Conservation (phyloP, 2,888 invertebrate genomes). For the Lepeophtheirus nordmannii region DNA sequence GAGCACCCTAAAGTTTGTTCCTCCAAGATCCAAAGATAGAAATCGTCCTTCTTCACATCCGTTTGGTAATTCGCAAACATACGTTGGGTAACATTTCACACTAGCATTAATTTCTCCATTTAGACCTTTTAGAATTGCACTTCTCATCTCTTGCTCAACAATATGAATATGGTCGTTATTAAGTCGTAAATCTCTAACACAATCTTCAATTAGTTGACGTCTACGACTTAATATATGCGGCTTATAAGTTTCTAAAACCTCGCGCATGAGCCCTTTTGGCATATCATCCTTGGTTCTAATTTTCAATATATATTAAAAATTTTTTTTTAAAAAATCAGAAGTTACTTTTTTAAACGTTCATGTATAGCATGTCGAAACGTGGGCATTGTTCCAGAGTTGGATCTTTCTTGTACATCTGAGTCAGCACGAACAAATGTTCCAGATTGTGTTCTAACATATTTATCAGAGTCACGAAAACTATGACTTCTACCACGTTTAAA, state of each 20-base stretch:
- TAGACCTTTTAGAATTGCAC: slow-evolving; percentile 46
- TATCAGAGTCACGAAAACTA: slow-evolving; percentile 20
- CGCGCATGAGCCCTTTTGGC: slow-evolving; percentile 21
- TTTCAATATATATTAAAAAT: neutral
- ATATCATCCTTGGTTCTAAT: slow-evolving; percentile 21
- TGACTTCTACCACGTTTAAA: too few relatives aligned
- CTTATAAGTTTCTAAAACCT: slow-evolving; percentile 23
- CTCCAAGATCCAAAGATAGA: slow-evolving; percentile 88
- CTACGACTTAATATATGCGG: slow-evolving; percentile 17
- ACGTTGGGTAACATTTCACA: slow-evolving; percentile 88
- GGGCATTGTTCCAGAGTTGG: slow-evolving; percentile 11
- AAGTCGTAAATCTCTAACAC: slow-evolving; percentile 15
- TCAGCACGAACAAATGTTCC: slow-evolving; percentile 20
- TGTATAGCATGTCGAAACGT: neutral
- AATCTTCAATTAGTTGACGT: slow-evolving; percentile 20
- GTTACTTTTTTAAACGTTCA: neutral
- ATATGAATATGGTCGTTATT: slow-evolving; percentile 24
- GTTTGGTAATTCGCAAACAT: slow-evolving; percentile 84
- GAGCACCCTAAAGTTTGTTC: slow-evolving; percentile 91
- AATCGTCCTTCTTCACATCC: slow-evolving; percentile 87
- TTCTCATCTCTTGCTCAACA: slow-evolving; percentile 21
- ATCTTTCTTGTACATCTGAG: slow-evolving; percentile 8
- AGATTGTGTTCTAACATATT: slow-evolving; percentile 17
- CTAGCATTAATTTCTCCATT: slow-evolving; percentile 61
- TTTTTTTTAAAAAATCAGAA: neutral